Base-by-base conservation (phyloP, 1,140 invertebrate genomes). In the Drosophila kikkawai region DNA sequence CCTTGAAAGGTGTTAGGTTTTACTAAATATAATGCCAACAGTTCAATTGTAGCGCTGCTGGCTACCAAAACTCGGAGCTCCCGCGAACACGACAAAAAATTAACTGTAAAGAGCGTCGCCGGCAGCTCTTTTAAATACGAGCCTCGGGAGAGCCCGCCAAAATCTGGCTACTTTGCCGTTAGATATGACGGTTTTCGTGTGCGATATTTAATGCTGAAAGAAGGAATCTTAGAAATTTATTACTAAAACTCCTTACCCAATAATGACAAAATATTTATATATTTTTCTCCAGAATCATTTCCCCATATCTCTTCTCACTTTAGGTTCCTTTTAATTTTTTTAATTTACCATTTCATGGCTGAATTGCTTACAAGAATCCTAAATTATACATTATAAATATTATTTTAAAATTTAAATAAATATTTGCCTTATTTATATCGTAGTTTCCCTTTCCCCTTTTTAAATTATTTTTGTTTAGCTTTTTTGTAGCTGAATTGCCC, bases 121-220 rank as follows among this genome's bases (percentile, higher is more conserved):
- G 32, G 17, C 13, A 11, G 15, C 29, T 37, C 61, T 44, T 67
- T 69, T 86, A 87, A 60, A 87, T 69, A 71, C 39, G 15, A 17
- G 22, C 8, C 8, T 42, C 8, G 7, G 37, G 37, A 75, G 50
- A 47, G 51, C 37, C 26, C 36, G 63, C 55, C 29, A 4, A 17
- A 48, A 63, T 58, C 6, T 41, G 12, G 36, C 60, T 63, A 53
- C 7, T 15, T 53, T 17, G 5, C 12, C 7, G 22, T 15, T 13
- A 45, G 56, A 58, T 58, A n/a, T 58, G 37, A 12, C 56, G 4
- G 37, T 26, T 26, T 55, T 51, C 8, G 3, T 12, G 1, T 9
- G 22, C 7, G 0, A 26, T 26, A 15, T 48, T 15, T 26, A 0
- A 6, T n/a, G 15, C 4, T 15, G 11, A 22, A 48, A 48, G 22